Evolutionary conservation across 2,113 vertebrate species (phyloP), one percentile per base, ranked within the genome.

Genomic region (Orthonyx spaldingii): DNA sequence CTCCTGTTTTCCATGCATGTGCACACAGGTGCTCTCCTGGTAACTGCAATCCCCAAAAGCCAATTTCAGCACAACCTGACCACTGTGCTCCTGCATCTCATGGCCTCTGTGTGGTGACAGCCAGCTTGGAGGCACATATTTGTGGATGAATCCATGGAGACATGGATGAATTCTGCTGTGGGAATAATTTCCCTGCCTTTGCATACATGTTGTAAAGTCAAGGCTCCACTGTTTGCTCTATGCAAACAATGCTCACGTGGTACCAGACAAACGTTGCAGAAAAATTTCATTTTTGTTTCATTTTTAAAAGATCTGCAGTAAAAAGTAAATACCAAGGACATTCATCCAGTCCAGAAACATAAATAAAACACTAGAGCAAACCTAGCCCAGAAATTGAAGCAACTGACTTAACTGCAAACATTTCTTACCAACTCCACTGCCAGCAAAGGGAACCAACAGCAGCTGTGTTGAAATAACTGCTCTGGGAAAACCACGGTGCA

Each of bases 1-100:
- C 18, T 76, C 6, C 24, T 33, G 16, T 37, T 71, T 71, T 37
- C 50, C 4, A 10, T 24, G 23, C 33, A 30, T 0, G 0, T 75
- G 27, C 30, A 57, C 22, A 49, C 8, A 0, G 1, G 1, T 32
- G 26, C 22, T 30, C 22, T 89, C 41, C 30, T 56, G n/a, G 16
- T 39, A 46, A 55, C 59, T 11, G 4, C 6, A 35, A 65, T 32
- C 63, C 10, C 10, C 30, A 26, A 50, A 79, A 30, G 5, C 4
- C 55, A 65, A 26, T 64, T 41, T 59, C 49, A 64, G 59, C 80
- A 69, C 17, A 52, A 27, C 32, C 24, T 72, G 28, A 46, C 44
- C 59, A 28, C 69, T 84, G 37, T 78, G n/a, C 49, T 81, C 35
- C 30, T 74, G n/a, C 52, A 50, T 17, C 44, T 75, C 22, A 4